Percentiles rank a stretch among this genome's conserved stretches.
Conservation (phyloP, 2,797 vertebrate genomes). For the Syndactyla subalaris region DNA sequence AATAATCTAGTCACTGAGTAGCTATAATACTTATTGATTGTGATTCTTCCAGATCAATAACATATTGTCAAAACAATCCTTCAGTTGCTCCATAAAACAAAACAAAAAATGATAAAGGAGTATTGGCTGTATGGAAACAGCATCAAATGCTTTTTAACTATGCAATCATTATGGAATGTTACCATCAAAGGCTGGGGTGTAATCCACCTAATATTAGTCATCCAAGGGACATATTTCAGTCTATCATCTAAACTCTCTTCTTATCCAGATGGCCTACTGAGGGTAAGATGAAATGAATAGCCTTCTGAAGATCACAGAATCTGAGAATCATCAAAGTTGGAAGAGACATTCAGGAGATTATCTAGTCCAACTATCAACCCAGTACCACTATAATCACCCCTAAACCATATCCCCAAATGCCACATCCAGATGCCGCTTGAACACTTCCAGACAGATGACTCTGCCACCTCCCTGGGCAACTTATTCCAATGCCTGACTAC, state of each 20-base stretch:
- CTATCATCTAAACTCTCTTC: background rate
- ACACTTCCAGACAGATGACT: background rate
- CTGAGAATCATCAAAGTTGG: background rate
- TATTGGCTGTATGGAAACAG: background rate
- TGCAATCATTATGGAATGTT: background rate
- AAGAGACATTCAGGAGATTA: background rate
- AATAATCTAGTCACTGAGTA: conserved; percentile 54
- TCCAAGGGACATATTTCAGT: background rate
- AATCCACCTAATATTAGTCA: background rate
- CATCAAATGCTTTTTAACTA: conserved; percentile 12
- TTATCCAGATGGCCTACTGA: background rate
- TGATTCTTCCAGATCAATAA: conserved; percentile 55
- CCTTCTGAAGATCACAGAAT: background rate
- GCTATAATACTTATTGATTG: conserved; percentile 60
- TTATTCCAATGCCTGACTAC: background rate
- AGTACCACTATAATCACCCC: too few relatives aligned
- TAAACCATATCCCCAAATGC: background rate
- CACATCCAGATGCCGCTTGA: background rate
- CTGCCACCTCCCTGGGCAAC: background rate
- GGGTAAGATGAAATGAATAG: background rate
- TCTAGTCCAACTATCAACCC: background rate
- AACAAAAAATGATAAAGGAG: background rate
- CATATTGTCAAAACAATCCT: conserved; percentile 45
- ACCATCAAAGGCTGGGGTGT: background rate
- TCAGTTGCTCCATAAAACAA: conserved; percentile 4